Evolutionary conservation across 2,888 invertebrate species (phyloP).

Genomic region (Electrophaes corylata): DNA sequence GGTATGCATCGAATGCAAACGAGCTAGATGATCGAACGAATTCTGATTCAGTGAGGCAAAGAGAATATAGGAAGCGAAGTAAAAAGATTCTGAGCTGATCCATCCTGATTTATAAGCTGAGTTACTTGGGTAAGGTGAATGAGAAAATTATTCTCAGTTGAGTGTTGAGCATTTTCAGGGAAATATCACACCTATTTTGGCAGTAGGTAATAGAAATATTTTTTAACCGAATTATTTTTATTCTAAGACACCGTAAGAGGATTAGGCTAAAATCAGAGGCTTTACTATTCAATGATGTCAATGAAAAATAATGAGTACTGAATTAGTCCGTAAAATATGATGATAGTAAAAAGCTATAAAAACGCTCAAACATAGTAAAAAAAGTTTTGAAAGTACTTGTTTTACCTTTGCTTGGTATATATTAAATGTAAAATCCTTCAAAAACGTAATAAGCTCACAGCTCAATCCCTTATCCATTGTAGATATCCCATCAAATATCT

Average conservation of each 20-base stretch:
- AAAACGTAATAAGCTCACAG: too few relatives aligned
- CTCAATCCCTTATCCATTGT: too few relatives aligned
- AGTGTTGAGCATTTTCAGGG: not conserved
- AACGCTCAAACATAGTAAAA: too few relatives aligned
- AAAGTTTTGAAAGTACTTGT: too few relatives aligned
- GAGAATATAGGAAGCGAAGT: constrained; percentile 10
- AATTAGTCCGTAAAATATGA: too few relatives aligned
- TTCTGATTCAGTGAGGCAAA: constrained; percentile 22
- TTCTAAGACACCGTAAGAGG: not conserved
- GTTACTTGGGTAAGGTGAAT: constrained; percentile 2
- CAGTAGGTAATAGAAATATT: not conserved
- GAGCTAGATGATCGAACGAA: constrained; percentile 30
- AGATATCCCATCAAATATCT: too few relatives aligned
- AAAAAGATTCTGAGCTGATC: not conserved
- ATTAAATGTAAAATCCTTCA: too few relatives aligned
- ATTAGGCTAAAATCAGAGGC: not conserved
- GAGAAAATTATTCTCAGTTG: not conserved
- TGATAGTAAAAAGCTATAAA: too few relatives aligned
- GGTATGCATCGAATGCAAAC: constrained; percentile 33
- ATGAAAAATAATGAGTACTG: too few relatives aligned
- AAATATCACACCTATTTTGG: not conserved
- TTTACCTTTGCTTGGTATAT: too few relatives aligned
- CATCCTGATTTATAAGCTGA: constrained; percentile 15
- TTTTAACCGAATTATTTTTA: too few relatives aligned
- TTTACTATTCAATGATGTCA: not conserved